Evolutionary conservation across 2,888 invertebrate genomes (phyloP), one percentile per base, ranked within the genome.

Genomic region (Notodonta ziczac): DNA sequence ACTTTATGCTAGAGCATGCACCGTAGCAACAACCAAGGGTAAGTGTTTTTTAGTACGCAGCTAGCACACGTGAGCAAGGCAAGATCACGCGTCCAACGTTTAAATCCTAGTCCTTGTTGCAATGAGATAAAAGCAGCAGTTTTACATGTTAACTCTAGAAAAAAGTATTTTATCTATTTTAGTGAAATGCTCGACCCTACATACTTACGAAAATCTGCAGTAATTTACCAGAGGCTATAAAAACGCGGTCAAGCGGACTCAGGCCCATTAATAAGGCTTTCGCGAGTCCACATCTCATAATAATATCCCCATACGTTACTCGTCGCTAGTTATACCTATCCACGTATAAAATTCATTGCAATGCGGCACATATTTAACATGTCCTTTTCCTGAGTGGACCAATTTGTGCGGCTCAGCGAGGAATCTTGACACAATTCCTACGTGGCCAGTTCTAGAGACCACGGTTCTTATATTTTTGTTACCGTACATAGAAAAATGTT

Each of bases 251-350:
- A 13, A 46, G 46, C 46, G 13, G 46, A 46, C 46, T n/a, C 13
- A n/a, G n/a, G 46, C 5, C 46, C 46, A 46, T 46, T 46, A 46
- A 46, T 46, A 46, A 46, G n/a, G 46, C 46, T 46, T 5, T 46
- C 46, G 46, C 3, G 46, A 46, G 46, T 46, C 46, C 46, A 46
- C 46, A 46, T 46, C 46, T 46, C 46, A 46, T 46, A 46, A 46
- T 46, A 46, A 46, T 46, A 46, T n/a, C n/a, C n/a, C 46, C 46
- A 46, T 46, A 46, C n/a, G 46, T 46, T 46, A 46, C 46, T 5
- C 46, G 46, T 6, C 35, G 5, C 6, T 46, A 13, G 13, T n/a
- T 46, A 24, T 24, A n/a, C 46, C n/a, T 46, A 46, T n/a, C 46
- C 46, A 46, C 4, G n/a, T n/a, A 46, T 46, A n/a, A 46, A 46